Evolutionary conservation across 2,797 vertebrate species (phyloP).

Genomic region (Sebastes matsubarae): DNA sequence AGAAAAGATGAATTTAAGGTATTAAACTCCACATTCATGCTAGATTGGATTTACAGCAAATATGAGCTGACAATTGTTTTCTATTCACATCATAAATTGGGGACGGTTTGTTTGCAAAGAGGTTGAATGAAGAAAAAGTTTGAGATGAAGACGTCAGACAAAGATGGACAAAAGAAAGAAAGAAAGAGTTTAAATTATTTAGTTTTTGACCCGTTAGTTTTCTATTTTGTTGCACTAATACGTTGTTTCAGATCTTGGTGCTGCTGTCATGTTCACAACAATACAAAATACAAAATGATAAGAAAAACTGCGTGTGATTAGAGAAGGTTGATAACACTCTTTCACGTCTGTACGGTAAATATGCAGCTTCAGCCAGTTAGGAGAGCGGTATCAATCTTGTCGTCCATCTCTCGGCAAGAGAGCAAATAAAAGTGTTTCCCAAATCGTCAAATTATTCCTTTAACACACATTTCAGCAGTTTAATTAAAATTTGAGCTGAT

Average conservation of each 20-base stretch:
- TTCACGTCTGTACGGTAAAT: not conserved
- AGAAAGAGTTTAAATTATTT: not conserved
- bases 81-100: not conserved
- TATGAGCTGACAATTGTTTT: not conserved
- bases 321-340: not conserved
- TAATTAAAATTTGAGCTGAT: not conserved
- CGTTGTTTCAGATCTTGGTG: not conserved
- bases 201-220: not conserved
- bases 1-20: not conserved
- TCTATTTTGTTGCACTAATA: not conserved
- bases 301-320: too few species aligned
- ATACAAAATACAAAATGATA: not conserved
- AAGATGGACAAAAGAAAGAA: not conserved
- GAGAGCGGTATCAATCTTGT: not conserved
- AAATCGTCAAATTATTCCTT: not conserved
- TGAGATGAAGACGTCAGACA: not conserved
- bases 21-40: not conserved
- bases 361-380: not conserved
- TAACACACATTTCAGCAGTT: not conserved
- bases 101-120: not conserved
- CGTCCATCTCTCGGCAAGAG: not conserved
- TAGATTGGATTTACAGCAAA: not conserved
- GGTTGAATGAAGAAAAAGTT: not conserved
- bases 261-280: not conserved
- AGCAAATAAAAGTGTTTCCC: not conserved